These are phyloP conservation scores for Tenebrosternarchus preto DNA, from an alignment of 2,113 vertebrate species.

Conservation along the genomic window DNA sequence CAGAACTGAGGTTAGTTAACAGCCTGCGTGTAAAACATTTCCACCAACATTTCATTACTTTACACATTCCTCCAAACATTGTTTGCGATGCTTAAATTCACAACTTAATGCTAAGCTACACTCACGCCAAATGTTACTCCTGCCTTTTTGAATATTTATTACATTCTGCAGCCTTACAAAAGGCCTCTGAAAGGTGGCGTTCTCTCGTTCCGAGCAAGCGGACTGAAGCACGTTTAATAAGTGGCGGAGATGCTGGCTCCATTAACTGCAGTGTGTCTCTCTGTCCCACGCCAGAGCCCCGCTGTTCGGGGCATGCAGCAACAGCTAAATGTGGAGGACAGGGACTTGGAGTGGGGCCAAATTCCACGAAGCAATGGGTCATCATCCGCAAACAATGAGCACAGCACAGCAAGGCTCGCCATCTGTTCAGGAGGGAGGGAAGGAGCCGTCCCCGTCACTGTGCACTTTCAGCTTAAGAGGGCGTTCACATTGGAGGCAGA, in stretches of 20 bases:
- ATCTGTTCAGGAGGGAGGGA: conserved; percentile 57
- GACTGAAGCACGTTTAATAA: conserved; percentile 29
- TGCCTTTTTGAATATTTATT: not conserved
- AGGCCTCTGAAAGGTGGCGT: not conserved
- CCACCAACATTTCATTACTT: too few relatives aligned
- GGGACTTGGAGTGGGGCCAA: conserved; percentile 59
- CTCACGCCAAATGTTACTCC: too few relatives aligned
- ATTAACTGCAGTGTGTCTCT: conserved; percentile 5
- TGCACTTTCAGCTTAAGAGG: conserved; percentile 40
- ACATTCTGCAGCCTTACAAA: not conserved
- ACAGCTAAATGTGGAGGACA: conserved; percentile 53
- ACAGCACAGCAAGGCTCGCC: conserved; percentile 49
- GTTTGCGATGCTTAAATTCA: too few relatives aligned
- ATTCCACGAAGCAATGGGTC: conserved; percentile 55
- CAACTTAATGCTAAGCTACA: too few relatives aligned
- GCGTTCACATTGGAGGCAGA: conserved; percentile 29
- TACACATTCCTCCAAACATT: too few relatives aligned
- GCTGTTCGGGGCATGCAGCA: conserved; percentile 36
- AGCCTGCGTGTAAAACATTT: not conserved
- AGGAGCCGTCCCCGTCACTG: conserved; percentile 33
- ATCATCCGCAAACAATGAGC: conserved; percentile 58
- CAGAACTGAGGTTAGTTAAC: conserved; percentile 1
- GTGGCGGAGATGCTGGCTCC: conserved; percentile 7
- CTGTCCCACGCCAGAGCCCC: conserved; percentile 28
- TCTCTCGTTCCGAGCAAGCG: not conserved